Percentiles rank a stretch among this genome's conserved stretches.
phyloP scores from a whole-genome alignment of 2,888 invertebrate genomes.

The Parnassius apollo region DNA sequence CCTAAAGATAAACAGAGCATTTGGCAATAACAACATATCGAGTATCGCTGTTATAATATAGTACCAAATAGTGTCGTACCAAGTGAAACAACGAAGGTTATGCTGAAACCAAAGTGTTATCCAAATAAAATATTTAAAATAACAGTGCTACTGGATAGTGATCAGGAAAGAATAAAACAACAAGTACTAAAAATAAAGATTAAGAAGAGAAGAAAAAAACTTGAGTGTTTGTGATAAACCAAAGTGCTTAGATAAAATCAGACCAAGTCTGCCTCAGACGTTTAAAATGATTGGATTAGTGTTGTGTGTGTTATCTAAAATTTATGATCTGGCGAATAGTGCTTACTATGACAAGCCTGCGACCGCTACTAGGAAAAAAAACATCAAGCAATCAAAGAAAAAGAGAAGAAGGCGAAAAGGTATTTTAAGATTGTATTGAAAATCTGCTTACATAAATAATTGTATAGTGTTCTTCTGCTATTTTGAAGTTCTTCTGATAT shows the following conservation, averaged over 20 bases:
- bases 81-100: constrained; percentile 39
- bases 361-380: constrained; percentile 26
- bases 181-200: constrained; percentile 41
- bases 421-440: neutral
- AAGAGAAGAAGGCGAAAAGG: constrained; percentile 33
- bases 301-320: constrained; percentile 57
- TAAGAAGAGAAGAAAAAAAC: constrained; percentile 53
- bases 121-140: constrained; percentile 34
- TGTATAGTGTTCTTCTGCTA: too few species aligned
- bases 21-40: constrained; percentile 6
- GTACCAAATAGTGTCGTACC: constrained; percentile 40
- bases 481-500: too few species aligned
- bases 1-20: constrained; percentile 51
- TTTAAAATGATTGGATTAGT: constrained; percentile 63
- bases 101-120: constrained; percentile 40
- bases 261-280: constrained; percentile 27
- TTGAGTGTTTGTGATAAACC: constrained; percentile 27
- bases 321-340: constrained; percentile 53
- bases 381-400: constrained; percentile 35
- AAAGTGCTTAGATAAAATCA: constrained; percentile 29
- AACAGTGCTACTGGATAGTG: constrained; percentile 31
- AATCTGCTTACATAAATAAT: too few species aligned
- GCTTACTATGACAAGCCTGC: constrained; percentile 30
- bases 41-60: constrained; percentile 8
- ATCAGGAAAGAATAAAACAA: constrained; percentile 35